Evolutionary conservation across 2,113 vertebrate genomes (phyloP), one percentile per base, ranked within the genome.

Genomic region (Prietella phreatophila): DNA sequence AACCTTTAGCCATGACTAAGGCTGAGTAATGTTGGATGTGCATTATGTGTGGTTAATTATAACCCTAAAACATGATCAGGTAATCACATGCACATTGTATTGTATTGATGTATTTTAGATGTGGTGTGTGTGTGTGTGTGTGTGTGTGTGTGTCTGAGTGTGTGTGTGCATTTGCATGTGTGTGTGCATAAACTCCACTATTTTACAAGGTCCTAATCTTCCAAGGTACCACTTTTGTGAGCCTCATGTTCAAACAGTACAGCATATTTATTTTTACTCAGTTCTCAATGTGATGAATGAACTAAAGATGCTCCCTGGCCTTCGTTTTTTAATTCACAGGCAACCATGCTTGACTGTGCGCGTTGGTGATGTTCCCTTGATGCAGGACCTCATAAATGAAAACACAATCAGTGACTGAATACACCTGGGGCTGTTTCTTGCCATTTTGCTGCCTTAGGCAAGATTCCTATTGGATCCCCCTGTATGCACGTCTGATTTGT

Each of bases 141-240:
- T 71, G 67, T 71, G 67, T 71, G 67, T 19, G 69, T 71, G 67
- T 71, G 67, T 69, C 27, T n/a, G n/a, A 30, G 63, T 67, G 65
- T 67, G 65, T 67, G 65, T 67, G 63, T 30, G n/a, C 30, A n/a
- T 67, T 30, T 71, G 30, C 22, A 17, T 39, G 33, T 39, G 36
- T 75, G 33, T 1, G 0, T 36, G 17, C 67, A 71, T 36, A 71
- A 39, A 75, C 22, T 4, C 9, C 71, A 5, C 2, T 81, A 79
- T 79, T 81, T 33, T 81, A 14, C 53, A 58, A 58, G 53, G 53
- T 20, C 27, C 2, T 0, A 33, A 17, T 79, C 17, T 33, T 80
- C 15, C 50, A 80, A 80, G 6, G 50, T 33, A 55, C 27, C 3
- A 2, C 79, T 56, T 81, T 58, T 33, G 15, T 19, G 9, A 33